Evolutionary conservation across 2,113 vertebrate species (phyloP).

Genomic region (Saguinus midas): DNA sequence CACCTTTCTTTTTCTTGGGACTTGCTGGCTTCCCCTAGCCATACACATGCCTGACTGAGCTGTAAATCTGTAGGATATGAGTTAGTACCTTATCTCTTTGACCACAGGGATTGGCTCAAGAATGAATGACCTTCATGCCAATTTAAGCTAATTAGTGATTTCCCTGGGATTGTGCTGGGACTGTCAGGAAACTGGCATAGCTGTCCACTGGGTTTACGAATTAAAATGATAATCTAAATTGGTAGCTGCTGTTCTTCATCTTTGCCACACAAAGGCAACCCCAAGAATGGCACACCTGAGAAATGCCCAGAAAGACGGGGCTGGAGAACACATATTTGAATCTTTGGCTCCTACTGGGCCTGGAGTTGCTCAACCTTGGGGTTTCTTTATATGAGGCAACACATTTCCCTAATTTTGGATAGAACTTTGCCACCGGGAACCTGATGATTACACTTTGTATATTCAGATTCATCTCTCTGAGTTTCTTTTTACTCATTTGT

Average conservation of each 20-base stretch:
- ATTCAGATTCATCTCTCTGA: neutral
- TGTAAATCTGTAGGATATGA: neutral
- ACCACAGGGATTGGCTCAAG: neutral
- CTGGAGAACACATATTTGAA: neutral
- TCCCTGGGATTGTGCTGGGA: neutral
- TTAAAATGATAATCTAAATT: neutral
- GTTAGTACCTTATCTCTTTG: neutral
- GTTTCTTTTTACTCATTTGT: neutral
- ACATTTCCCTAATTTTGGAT: neutral
- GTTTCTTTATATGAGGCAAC: neutral
- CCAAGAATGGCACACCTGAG: neutral
- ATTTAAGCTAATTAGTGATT: neutral
- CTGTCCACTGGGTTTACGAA: neutral
- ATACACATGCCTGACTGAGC: neutral
- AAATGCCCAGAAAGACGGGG: neutral
- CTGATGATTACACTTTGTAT: neutral
- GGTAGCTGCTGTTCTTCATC: neutral
- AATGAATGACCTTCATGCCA: neutral
- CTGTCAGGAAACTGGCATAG: neutral
- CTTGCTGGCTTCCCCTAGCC: accelerated
- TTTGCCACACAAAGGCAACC: neutral
- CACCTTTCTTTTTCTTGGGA: neutral
- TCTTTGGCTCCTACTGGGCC: neutral
- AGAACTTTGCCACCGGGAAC: neutral
- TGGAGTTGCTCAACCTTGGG: neutral